Evolutionary conservation across 2,888 invertebrate species (phyloP), one percentile per base, ranked within the genome.

Genomic region (Lapara coniferarum): DNA sequence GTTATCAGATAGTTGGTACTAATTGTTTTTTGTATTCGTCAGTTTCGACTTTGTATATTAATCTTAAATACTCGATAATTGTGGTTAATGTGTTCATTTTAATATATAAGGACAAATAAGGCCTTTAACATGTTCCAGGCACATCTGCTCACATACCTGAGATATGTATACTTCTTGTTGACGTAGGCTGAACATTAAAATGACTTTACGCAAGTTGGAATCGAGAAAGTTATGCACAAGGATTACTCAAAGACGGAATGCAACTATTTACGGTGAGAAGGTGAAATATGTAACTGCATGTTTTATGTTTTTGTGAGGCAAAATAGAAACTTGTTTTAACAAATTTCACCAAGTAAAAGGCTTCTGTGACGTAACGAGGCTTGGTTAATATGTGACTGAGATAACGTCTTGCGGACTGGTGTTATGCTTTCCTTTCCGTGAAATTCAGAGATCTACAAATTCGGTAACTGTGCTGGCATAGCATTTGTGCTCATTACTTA

Each of bases 331-430:
- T 44, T 59, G 59, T 68, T 58, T 66, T 51, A 53, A 37, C 66
- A 13, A 49, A 58, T 68, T 68, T 68, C 59, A 68, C 68, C 52
- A 68, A 68, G 59, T 68, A 68, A 68, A 68, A 68, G 59, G 44
- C 59, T 59, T 52, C 19, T 44, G n/a, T 68, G 66, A 66, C 52
- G 30, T 66, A 53, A 66, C 52, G 25, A 19, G 10, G n/a, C n/a
- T 37, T 13, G 44, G 13, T 63, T 52, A 52, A 59, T 59, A 53
- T 44, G 37, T 59, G 37, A 14, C 25, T 7, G 57, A 37, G 37
- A 37, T 53, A 68, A 37, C 55, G 55, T 12, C 8, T 44, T 16
- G 16, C n/a, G 52, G 25, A 25, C 25, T 49, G 57, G 30, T 44
- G 16, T 30, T 10, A 16, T 19, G 59, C 59, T 52, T 68, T 68